Conservation (phyloP, 53 echinoderm and acorn worm species). For the Arbacia lixula region DNA sequence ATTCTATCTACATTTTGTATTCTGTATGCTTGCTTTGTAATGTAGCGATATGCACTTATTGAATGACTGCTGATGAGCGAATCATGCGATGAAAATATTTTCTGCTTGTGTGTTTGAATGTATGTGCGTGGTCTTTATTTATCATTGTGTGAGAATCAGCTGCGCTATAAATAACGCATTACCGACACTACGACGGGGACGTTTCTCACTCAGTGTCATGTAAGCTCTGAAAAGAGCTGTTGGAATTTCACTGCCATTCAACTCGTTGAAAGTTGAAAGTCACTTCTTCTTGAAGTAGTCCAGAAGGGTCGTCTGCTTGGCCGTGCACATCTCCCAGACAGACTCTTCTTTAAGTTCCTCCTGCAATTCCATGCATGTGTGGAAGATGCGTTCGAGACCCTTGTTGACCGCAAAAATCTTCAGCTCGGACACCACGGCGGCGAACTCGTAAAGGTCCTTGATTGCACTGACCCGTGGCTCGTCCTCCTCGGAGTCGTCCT, state of each 20-base stretch:
- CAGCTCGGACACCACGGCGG: not conserved
- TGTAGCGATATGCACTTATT: no score
- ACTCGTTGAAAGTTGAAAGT: no score
- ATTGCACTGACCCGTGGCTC: not conserved
- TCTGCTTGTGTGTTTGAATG: no score
- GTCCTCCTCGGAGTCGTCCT: not conserved
- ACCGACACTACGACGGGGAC: conserved; percentile 23
- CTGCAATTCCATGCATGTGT: not conserved
- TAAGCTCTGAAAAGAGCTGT: conserved; percentile 23
- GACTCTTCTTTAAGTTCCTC: not conserved
- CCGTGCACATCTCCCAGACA: not conserved
- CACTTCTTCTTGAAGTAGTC: conserved; percentile 15
- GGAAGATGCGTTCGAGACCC: not conserved
- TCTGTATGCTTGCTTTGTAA: no score
- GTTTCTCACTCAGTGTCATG: conserved; percentile 26
- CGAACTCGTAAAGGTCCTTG: not conserved
- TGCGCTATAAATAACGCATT: conserved; percentile 3
- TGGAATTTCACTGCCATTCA: no score
- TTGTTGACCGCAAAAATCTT: conserved; percentile 4
- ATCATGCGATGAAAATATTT: no score
- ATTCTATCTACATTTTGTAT: no score
- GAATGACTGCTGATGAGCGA: no score
- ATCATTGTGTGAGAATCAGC: conserved; percentile 16
- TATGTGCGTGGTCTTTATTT: no score
- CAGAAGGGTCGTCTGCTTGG: not conserved